Conservation (phyloP, 2,797 vertebrate genomes). For the Crotalus adamanteus region DNA sequence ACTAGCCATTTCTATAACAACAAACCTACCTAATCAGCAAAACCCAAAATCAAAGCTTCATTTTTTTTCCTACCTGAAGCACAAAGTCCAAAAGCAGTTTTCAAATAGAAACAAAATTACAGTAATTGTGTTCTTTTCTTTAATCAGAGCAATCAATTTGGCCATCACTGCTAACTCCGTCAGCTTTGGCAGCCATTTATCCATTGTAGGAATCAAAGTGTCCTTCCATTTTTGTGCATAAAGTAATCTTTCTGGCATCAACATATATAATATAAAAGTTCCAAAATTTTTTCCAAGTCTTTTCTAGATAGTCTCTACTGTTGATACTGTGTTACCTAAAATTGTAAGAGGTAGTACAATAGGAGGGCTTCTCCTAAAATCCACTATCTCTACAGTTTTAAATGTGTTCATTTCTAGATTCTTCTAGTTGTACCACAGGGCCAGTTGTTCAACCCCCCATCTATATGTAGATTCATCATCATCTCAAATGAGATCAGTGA, state of each 20-base stretch:
- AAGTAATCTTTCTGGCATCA: background rate
- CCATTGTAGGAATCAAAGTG: background rate
- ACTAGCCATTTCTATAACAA: background rate
- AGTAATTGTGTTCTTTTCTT: background rate
- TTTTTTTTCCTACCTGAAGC: background rate
- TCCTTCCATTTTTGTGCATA: background rate
- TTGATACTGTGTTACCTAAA: too few species aligned
- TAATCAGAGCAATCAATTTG: background rate
- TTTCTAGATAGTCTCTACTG: background rate
- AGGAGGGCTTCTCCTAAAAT: too few species aligned
- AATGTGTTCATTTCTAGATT: too few species aligned
- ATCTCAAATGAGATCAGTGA: too few species aligned
- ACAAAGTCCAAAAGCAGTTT: background rate
- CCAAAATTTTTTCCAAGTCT: background rate
- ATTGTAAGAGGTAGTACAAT: too few species aligned
- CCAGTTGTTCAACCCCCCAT: too few species aligned
- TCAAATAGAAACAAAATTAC: background rate
- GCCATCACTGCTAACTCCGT: background rate
- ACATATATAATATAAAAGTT: background rate
- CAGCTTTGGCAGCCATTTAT: background rate
- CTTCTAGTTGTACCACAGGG: too few species aligned
- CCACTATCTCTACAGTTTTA: too few species aligned
- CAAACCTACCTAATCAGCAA: background rate
- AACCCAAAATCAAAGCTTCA: background rate
- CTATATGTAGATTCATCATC: too few species aligned